Evolutionary conservation across 2,888 invertebrate genomes (phyloP).

Genomic region (Panorpa germanica): DNA sequence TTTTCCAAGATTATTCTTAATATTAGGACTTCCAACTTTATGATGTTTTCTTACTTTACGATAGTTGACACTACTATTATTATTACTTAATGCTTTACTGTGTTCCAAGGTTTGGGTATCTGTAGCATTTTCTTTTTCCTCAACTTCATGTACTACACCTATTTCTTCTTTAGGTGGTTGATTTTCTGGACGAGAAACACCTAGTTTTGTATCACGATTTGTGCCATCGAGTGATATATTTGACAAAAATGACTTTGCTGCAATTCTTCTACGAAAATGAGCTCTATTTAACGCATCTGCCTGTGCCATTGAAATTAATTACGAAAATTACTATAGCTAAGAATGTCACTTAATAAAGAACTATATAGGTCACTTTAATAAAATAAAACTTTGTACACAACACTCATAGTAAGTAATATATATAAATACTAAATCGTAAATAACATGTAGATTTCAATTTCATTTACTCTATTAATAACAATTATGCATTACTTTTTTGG

Average conservation of each 20-base stretch:
- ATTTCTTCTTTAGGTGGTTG: constrained; percentile 11
- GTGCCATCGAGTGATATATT: constrained; percentile 91
- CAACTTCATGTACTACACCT: not conserved
- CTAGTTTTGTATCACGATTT: constrained; percentile 50
- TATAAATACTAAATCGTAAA: too few species aligned
- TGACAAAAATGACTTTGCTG: constrained; percentile 84
- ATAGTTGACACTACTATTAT: not conserved
- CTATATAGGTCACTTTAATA: too few species aligned
- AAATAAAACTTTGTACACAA: too few species aligned
- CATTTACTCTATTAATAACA: too few species aligned
- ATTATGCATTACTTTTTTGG: too few species aligned
- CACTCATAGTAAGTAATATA: too few species aligned
- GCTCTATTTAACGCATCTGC: constrained; percentile 29
- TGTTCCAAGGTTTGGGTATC: constrained; percentile 1
- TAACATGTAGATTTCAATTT: too few species aligned
- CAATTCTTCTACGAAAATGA: constrained; percentile 67
- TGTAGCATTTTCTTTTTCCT: not conserved
- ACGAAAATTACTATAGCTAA: too few species aligned
- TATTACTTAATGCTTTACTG: constrained; percentile 5
- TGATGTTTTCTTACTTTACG: constrained; percentile 14
- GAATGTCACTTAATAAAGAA: too few species aligned
- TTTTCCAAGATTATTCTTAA: constrained; percentile 14
- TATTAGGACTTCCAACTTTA: constrained; percentile 1
- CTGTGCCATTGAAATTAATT: too few species aligned
- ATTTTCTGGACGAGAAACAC: constrained; percentile 17